Evolutionary conservation across 2,888 invertebrate species (phyloP).

Genomic region (Diadegma fenestrale): DNA sequence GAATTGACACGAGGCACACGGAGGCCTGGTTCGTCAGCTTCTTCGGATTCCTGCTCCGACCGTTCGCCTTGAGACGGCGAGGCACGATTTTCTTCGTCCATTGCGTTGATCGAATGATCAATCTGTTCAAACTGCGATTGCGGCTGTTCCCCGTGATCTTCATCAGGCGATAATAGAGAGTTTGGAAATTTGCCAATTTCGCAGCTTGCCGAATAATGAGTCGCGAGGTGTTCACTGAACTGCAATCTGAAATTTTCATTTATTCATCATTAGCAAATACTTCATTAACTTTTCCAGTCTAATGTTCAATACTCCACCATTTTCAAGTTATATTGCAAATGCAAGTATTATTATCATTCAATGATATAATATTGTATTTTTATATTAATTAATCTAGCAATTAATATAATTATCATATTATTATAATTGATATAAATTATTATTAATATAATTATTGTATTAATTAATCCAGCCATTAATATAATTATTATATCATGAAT

Average conservation of each 20-base stretch:
- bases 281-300: background rate
- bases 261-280: background rate
- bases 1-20: conserved; percentile 89
- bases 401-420: too few relatives aligned
- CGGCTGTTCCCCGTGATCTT: conserved; percentile 82
- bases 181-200: conserved; percentile 86
- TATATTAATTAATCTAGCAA: too few relatives aligned
- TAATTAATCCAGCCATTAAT: too few relatives aligned
- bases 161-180: conserved; percentile 85
- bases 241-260: conserved; percentile 77
- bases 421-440: background rate
- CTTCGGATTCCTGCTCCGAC: conserved; percentile 80
- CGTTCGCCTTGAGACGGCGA: conserved; percentile 72
- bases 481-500: too few relatives aligned
- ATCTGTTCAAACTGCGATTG: conserved; percentile 83
- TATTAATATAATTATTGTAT: background rate
- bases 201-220: conserved; percentile 81
- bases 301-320: too few relatives aligned
- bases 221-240: conserved; percentile 86
- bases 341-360: too few relatives aligned
- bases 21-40: conserved; percentile 87
- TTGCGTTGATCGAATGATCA: conserved; percentile 82
- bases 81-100: conserved; percentile 66
- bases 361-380: too few relatives aligned
- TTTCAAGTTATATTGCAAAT: too few relatives aligned